A percentile compares a stretch with the other conserved stretches of the same genome.
These are phyloP conservation scores for Connochaetes taurinus DNA, from an alignment of 2,113 vertebrate species.

Conservation along the genomic window DNA sequence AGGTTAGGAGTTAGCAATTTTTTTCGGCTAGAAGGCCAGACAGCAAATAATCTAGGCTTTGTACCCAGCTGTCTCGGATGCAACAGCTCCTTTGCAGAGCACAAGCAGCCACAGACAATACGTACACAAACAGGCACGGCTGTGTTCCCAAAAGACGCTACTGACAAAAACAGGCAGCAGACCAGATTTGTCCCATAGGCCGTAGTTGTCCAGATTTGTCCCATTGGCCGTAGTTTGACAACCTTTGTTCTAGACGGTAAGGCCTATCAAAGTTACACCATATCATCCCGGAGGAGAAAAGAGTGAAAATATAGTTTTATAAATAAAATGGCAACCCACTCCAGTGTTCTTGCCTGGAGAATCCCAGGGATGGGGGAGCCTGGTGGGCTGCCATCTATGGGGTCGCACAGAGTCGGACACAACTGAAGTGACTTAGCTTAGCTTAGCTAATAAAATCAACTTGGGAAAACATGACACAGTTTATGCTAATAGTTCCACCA, in stretches of 20 bases:
- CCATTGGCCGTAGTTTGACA: neutral
- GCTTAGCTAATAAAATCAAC: neutral
- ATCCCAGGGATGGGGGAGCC: too few relatives aligned
- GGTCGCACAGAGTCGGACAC: too few relatives aligned
- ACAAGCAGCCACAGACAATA: neutral
- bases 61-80: neutral
- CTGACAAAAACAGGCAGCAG: neutral
- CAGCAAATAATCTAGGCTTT: neutral
- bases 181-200: neutral
- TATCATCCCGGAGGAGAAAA: neutral
- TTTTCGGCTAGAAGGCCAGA: neutral
- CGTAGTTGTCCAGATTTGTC: neutral
- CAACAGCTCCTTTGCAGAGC: neutral
- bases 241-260: neutral
- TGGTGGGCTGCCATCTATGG: too few relatives aligned
- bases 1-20: neutral
- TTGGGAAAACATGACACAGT: neutral
- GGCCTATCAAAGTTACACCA: neutral
- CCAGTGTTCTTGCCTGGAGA: too few relatives aligned
- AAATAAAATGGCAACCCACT: neutral
- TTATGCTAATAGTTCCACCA: neutral
- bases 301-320: neutral
- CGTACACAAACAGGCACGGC: neutral
- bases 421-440: too few relatives aligned
- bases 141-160: neutral